Evolutionary conservation across 2,113 vertebrate genomes (phyloP).

Genomic region (Apodemus sylvaticus): DNA sequence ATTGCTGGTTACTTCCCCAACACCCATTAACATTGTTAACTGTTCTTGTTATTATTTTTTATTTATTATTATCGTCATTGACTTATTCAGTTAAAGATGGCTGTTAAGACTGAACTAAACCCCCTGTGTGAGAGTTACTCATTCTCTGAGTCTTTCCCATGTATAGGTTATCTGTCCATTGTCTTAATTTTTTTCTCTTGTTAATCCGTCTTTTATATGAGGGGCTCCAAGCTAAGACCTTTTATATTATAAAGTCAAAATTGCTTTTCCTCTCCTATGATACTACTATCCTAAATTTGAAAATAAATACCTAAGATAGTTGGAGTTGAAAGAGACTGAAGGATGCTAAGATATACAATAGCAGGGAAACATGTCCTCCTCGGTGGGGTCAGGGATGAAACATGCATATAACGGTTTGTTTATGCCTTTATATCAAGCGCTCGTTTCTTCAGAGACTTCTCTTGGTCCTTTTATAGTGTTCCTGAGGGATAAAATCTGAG

Average conservation of each 20-base stretch:
- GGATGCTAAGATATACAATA: neutral
- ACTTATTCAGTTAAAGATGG: neutral
- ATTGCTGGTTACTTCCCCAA: neutral
- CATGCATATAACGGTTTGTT: neutral
- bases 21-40: neutral
- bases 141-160: neutral
- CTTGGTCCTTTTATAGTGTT: conserved; percentile 15
- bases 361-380: neutral
- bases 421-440: conserved; percentile 3
- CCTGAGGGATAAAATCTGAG: conserved; percentile 54
- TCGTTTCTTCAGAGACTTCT: conserved; percentile 2
- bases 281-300: neutral
- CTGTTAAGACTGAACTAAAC: neutral
- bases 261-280: neutral
- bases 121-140: neutral
- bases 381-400: neutral
- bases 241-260: neutral
- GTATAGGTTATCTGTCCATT: neutral
- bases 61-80: neutral
- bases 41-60: neutral
- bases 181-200: neutral
- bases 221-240: neutral
- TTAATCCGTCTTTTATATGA: neutral
- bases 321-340: conserved; percentile 35
- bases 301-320: neutral